Conservation (phyloP, 2,888 invertebrate genomes). For the Disparrhopalites patrizii region DNA sequence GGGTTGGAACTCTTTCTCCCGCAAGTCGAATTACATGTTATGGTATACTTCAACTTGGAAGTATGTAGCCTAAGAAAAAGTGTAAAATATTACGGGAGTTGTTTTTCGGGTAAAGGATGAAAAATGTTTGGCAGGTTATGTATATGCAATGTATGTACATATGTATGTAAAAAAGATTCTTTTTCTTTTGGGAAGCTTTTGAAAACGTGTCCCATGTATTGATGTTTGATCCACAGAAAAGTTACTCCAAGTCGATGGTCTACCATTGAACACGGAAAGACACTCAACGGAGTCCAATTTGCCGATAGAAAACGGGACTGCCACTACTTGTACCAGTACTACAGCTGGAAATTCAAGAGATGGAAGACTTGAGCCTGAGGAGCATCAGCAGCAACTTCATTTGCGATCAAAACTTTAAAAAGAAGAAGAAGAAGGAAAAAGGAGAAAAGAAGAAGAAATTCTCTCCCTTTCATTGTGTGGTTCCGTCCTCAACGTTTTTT, state of each 20-base stretch:
- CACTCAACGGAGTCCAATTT: conserved; percentile 31
- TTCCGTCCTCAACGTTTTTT: too few relatives aligned
- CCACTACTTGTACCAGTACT: too few relatives aligned
- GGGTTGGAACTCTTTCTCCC: too few relatives aligned
- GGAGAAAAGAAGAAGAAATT: too few relatives aligned
- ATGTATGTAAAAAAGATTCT: too few relatives aligned
- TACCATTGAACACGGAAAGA: conserved; percentile 31
- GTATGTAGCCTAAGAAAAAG: too few relatives aligned
- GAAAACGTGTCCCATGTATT: conserved; percentile 18
- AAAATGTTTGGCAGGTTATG: conserved; percentile 24
- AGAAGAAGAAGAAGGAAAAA: too few relatives aligned
- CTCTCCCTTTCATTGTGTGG: too few relatives aligned
- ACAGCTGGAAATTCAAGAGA: conserved; percentile 15
- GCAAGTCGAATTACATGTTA: too few relatives aligned
- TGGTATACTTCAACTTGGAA: too few relatives aligned
- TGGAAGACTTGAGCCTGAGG: neutral
- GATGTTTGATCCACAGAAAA: conserved; percentile 29
- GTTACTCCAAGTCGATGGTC: conserved; percentile 29
- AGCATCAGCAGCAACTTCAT: conserved; percentile 19
- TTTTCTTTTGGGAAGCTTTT: conserved; percentile 19
- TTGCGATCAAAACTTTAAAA: conserved; percentile 28
- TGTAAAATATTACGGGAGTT: too few relatives aligned
- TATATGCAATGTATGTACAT: conserved; percentile 22
- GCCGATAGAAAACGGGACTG: conserved; percentile 20
- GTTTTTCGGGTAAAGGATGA: too few relatives aligned